Base-by-base conservation (phyloP, 2,888 invertebrate genomes). In the Biston stratarius region DNA sequence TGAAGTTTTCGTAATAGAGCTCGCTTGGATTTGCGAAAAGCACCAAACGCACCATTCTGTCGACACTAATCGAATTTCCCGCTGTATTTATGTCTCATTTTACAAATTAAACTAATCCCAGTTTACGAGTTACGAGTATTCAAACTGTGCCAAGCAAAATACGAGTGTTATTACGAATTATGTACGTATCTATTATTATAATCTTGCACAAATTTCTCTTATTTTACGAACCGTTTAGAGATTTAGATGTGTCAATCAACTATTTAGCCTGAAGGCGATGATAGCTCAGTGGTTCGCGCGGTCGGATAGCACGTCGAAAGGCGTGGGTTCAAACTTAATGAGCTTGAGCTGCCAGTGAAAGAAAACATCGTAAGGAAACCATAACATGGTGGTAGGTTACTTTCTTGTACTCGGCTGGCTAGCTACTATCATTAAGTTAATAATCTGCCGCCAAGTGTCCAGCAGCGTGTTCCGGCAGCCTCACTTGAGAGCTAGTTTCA, bases 41-140 rank as follows among this genome's bases (percentile, higher is more conserved):
- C 11, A 53, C 9, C 10, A 52, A 67, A 58, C 33, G 40, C 36
- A 47, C 58, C 49, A 55, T 67, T 59, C 36, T 47, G 38, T 12
- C 7, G 68, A 68, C 67, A 42, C 48, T 62, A n/a, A 67, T 59
- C 53, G 62, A 42, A 55, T 48, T 67, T 59, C 14, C 48, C 24
- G 7, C 36, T n/a, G 48, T 55, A 38, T 67, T 67, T 67, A 67
- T 67, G 59, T 52, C 40, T 44, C 48, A 58, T 59, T 67, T 48
- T 58, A 67, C 42, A 62, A 48, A 58, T 47, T 66, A 58, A 33
- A 65, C 55, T 70, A 61, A 69, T 64, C 69, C 64, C 5, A 61
- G 53, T 8, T 1, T 34, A 12, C 40, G 59, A 67, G 62, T 62
- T 67, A 67, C 53, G 59, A 48, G 58, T 34, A 12, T 11, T 48